phyloP scores from a whole-genome alignment of 2,113 vertebrate genomes.

The Thryonomys swinderianus region DNA sequence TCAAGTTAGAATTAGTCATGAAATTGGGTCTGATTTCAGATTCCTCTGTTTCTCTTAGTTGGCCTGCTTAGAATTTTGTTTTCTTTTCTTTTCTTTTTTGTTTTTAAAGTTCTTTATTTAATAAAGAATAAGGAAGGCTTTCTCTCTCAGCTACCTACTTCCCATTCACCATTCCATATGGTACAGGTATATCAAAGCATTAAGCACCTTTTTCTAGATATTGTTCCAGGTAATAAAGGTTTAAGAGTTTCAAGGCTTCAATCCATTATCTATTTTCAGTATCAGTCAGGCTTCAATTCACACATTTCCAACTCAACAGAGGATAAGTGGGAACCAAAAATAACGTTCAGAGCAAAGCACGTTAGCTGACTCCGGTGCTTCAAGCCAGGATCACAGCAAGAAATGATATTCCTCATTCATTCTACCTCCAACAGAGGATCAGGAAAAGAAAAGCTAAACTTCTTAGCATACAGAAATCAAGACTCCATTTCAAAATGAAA shows the following conservation, averaged over 20 bases:
- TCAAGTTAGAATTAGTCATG: conserved; percentile 31
- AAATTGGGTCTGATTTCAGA: background rate
- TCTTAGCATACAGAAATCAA: background rate
- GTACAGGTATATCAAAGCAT: background rate
- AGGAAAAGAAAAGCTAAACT: background rate
- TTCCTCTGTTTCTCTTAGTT: conserved; percentile 1
- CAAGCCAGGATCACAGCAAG: background rate
- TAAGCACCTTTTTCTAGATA: background rate
- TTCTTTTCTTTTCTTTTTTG: background rate
- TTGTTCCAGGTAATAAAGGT: background rate
- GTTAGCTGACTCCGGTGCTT: background rate
- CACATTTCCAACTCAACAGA: background rate
- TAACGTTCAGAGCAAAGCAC: background rate
- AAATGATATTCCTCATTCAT: background rate
- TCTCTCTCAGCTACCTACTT: background rate
- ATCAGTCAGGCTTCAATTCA: background rate
- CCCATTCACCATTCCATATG: conserved; percentile 17
- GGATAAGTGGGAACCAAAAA: background rate
- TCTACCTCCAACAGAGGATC: background rate
- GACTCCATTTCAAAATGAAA: background rate
- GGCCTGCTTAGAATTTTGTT: conserved; percentile 11
- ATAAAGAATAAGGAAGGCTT: background rate
- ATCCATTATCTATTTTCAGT: background rate
- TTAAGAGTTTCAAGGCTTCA: conserved; percentile 22
- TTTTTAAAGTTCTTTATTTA: background rate